Evolutionary conservation across 2,113 vertebrate species (phyloP).

Genomic region (Sminthopsis crassicaudata): DNA sequence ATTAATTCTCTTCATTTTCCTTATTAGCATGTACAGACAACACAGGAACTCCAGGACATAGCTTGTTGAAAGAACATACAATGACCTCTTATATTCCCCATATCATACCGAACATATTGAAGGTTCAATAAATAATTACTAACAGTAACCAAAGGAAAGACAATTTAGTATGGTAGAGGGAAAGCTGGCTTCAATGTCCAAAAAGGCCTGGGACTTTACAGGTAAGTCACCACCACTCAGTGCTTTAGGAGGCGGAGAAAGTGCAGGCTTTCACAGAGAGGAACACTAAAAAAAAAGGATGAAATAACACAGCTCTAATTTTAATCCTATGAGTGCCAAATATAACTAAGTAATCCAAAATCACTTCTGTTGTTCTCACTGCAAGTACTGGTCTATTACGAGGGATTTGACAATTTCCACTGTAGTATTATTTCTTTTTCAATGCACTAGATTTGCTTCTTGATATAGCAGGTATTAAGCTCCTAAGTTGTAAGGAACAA

Average conservation of each 20-base stretch:
- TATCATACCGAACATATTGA: neutral
- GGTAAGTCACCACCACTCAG: neutral
- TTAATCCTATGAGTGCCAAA: neutral
- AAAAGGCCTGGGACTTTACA: neutral
- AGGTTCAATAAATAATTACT: neutral
- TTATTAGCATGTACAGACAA: conserved; percentile 78
- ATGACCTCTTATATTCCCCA: conserved; percentile 45
- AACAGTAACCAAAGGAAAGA: neutral
- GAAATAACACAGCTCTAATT: neutral
- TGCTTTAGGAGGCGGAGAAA: neutral
- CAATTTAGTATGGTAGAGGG: neutral
- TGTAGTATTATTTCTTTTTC: neutral
- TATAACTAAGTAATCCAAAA: neutral
- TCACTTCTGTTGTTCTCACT: neutral
- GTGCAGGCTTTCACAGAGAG: neutral
- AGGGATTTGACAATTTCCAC: neutral
- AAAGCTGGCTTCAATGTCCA: neutral
- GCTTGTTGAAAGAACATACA: conserved; percentile 72
- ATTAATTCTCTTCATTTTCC: conserved; percentile 88
- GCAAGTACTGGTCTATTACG: neutral
- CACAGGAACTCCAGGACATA: conserved; percentile 82
- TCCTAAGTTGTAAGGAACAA: neutral
- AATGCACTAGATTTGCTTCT: neutral
- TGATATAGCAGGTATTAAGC: neutral
- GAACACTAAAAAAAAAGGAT: neutral